Percentiles rank a stretch among this genome's conserved stretches.
Evolutionary conservation across 2,113 vertebrate species (phyloP).

Genomic region (Mesoclemmys tuberculata): DNA sequence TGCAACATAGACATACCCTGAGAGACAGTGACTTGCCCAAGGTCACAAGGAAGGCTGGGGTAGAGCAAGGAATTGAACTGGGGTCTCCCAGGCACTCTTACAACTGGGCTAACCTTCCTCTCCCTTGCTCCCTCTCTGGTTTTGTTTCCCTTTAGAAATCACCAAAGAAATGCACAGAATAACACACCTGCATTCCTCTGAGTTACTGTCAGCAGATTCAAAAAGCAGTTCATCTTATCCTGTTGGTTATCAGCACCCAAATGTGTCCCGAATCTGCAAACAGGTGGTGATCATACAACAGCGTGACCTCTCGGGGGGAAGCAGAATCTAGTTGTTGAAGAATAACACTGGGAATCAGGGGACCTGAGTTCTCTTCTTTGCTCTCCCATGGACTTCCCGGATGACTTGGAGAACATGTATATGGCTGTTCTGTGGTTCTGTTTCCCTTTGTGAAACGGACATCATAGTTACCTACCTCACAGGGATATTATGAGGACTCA

Average conservation of each 20-base stretch:
- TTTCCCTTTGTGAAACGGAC: neutral
- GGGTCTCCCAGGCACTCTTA: neutral
- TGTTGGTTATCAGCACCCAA: constrained; percentile 12
- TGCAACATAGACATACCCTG: neutral
- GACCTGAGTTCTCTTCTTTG: neutral
- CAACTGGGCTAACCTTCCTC: neutral
- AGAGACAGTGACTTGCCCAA: neutral
- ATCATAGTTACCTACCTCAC: neutral
- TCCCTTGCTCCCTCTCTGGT: neutral
- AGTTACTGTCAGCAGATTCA: neutral
- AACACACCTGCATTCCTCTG: neutral
- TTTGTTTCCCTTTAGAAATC: neutral
- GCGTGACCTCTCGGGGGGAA: neutral
- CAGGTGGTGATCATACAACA: neutral
- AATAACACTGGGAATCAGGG: neutral
- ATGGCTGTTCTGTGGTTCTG: neutral
- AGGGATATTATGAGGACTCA: neutral
- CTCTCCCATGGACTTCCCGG: neutral
- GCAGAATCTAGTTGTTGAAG: neutral
- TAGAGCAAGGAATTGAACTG: neutral
- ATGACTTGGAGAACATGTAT: neutral
- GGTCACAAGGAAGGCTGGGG: neutral
- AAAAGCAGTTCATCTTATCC: neutral
- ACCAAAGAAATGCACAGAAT: neutral
- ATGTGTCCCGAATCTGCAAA: neutral